Base-by-base conservation (phyloP, 2,797 vertebrate species). In the Enteromius mattozi region DNA sequence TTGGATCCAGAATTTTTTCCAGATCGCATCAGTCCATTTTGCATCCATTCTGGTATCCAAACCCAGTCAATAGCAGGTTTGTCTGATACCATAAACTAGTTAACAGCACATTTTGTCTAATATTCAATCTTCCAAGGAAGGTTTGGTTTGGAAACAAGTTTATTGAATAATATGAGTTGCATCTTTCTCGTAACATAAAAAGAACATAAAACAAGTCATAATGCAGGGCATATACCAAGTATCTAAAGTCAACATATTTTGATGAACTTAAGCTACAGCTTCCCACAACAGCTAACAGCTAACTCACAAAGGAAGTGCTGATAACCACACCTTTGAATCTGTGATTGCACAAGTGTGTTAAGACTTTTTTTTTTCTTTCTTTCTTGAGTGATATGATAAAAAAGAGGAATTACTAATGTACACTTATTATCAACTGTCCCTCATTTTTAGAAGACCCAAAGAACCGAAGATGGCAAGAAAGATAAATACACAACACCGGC, bases 401-500 rank as follows among this genome's bases (percentile, higher is more conserved):
- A 92, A 95, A 94, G 94, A 92, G 88, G 88, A 85, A 37, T 80
- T 87, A 69, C 83, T 86, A 90, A 86, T 88, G 72, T 45, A 6
- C 75, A 83, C 86, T 17, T 72, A 92, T 94, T 86, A 91, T 91
- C 89, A 88, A 92, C 59, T 35, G 92, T 80, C 81, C 74, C 89
- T 78, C 80, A 54, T 86, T 82, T 87, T 89, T 88, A 90, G 93
- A 92, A 86, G 86, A 93, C 91, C 89, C 86, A 93, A 89, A 90
- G 85, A 89, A 87, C 86, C 30, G 69, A 89, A 83, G 88, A 90
- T 81, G 78, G 88, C 84, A 89, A 86, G 59, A 82, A 72, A 89
- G 92, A 85, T 83, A 90, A 90, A 61, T 59, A 0, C 0, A 81
- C 91, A n/a, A 90, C 84, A 82, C 96, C 97, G 96, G 95, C 95